phyloP scores from a whole-genome alignment of 2,113 vertebrate species.

The Pseudorhombus dupliciocellatus region DNA sequence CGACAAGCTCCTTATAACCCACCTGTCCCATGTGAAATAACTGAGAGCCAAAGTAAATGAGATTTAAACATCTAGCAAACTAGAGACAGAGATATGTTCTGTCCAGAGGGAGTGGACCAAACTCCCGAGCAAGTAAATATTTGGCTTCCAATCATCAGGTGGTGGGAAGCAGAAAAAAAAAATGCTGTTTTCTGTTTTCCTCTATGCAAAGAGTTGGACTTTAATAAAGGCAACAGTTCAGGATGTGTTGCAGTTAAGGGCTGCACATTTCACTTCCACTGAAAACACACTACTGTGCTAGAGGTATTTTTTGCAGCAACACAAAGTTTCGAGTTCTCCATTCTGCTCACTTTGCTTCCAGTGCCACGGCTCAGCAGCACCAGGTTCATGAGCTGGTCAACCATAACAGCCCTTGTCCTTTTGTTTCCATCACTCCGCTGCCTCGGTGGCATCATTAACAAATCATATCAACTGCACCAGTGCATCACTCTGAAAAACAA shows the following conservation, averaged over 20 bases:
- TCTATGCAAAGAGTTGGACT: neutral
- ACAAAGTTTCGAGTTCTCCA: too few relatives aligned
- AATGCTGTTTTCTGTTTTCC: conserved; percentile 1
- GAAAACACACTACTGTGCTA: too few relatives aligned
- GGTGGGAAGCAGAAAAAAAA: conserved; percentile 4
- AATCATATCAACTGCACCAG: conserved; percentile 54
- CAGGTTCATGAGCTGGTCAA: conserved; percentile 56
- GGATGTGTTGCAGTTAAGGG: neutral
- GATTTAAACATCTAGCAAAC: conserved; percentile 30
- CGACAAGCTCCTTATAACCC: conserved; percentile 34
- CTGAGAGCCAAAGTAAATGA: conserved; percentile 21
- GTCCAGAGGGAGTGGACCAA: conserved; percentile 16
- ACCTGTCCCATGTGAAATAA: conserved; percentile 33
- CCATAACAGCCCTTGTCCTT: conserved; percentile 29
- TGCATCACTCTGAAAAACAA: conserved; percentile 35
- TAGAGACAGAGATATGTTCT: conserved; percentile 7
- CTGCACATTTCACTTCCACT: too few relatives aligned
- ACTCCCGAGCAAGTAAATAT: conserved; percentile 7
- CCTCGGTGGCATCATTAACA: conserved; percentile 51
- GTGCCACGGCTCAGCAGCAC: conserved; percentile 21
- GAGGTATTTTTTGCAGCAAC: too few relatives aligned
- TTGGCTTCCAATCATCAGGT: conserved; percentile 12
- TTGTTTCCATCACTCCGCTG: conserved; percentile 40
- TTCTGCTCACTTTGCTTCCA: conserved; percentile 18
- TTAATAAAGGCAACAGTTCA: neutral